phyloP scores from a whole-genome alignment of 1,140 invertebrate species.

The Parapsyche elsis region DNA sequence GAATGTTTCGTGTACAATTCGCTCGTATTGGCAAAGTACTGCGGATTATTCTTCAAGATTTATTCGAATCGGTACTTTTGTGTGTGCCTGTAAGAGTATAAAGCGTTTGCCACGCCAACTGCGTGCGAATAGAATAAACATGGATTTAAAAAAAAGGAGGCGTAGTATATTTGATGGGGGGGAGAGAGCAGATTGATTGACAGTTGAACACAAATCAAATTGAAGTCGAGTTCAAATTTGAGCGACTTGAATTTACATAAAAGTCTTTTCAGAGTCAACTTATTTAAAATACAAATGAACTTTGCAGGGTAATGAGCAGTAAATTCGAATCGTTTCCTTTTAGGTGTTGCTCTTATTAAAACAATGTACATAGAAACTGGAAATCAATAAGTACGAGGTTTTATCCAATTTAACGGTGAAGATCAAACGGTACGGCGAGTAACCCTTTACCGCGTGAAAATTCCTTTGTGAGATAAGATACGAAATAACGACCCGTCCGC shows the following conservation, averaged over 20 bases:
- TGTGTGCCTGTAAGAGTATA: no score
- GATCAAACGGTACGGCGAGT: background rate
- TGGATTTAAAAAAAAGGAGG: background rate
- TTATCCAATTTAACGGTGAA: background rate
- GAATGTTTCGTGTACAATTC: background rate
- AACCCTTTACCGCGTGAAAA: background rate
- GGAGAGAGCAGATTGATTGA: background rate
- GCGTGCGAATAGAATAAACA: background rate
- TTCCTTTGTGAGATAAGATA: conserved; percentile 11
- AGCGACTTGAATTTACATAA: no score
- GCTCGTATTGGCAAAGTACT: background rate
- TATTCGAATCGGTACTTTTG: background rate
- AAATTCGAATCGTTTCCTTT: background rate
- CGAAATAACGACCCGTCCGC: conserved; percentile 6
- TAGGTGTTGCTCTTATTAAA: background rate
- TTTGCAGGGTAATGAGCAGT: background rate
- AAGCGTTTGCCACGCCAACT: background rate
- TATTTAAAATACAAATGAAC: no score
- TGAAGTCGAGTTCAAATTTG: background rate
- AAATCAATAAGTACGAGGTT: background rate
- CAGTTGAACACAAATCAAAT: background rate
- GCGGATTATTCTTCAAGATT: conserved; percentile 25
- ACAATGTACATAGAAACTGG: background rate
- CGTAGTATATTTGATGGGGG: background rate
- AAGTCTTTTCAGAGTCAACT: no score